phyloP scores from a whole-genome alignment of 2,888 invertebrate genomes.

The Lapara coniferarum region DNA sequence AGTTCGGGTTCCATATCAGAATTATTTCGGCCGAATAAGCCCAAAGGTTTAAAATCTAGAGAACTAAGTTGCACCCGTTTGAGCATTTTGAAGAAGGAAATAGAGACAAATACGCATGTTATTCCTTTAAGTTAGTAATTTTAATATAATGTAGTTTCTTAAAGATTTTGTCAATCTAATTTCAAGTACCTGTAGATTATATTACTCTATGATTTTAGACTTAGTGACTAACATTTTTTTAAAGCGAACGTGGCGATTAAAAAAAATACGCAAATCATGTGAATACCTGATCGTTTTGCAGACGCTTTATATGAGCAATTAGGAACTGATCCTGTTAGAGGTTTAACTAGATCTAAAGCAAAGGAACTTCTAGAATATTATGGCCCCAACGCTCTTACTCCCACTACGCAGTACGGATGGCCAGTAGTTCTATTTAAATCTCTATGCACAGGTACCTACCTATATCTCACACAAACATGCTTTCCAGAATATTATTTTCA shows the following conservation, averaged over 20 bases:
- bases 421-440: conserved; percentile 83
- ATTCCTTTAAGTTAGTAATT: conserved; percentile 70
- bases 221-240: too few species aligned
- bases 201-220: too few species aligned
- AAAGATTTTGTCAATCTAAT: not conserved
- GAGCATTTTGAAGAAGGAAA: conserved; percentile 82
- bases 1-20: conserved; percentile 69
- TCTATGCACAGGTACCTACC: conserved; percentile 64
- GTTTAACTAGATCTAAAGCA: conserved; percentile 85
- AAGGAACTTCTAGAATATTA: conserved; percentile 81
- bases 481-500: not conserved
- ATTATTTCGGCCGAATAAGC: conserved; percentile 70
- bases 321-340: conserved; percentile 72
- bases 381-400: conserved; percentile 89
- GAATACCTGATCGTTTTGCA: conserved; percentile 38
- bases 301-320: conserved; percentile 60
- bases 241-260: not conserved
- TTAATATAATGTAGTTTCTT: not conserved
- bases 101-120: conserved; percentile 81
- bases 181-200: too few species aligned
- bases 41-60: conserved; percentile 60
- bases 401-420: conserved; percentile 88
- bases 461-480: not conserved
- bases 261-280: not conserved
- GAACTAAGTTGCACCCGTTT: conserved; percentile 77